Evolutionary conservation across 30 jellyfish, hydroid and myxozoan genomes (phyloP).

Genomic region (Euphysa ruthae): DNA sequence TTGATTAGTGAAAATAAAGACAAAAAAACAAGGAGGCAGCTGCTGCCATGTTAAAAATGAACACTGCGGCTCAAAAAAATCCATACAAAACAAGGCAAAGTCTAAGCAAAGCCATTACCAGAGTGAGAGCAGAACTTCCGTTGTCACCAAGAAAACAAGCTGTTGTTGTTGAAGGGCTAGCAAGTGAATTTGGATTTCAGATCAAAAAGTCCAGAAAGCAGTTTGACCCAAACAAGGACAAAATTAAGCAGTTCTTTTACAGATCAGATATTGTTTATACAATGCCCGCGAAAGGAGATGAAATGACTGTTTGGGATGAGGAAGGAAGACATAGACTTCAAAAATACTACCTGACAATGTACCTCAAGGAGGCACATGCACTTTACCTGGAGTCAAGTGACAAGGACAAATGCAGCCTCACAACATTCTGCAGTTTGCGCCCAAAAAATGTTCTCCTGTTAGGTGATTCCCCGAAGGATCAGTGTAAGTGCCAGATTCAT

Average conservation of each 20-base stretch:
- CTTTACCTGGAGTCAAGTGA: slow-evolving; percentile 17
- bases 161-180: slow-evolving; percentile 37
- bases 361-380: slow-evolving; percentile 33
- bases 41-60: too few relatives aligned
- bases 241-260: slow-evolving; percentile 27
- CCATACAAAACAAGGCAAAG: slow-evolving; percentile 29
- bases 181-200: slow-evolving; percentile 26
- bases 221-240: slow-evolving; percentile 31
- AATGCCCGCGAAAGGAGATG: slow-evolving; percentile 36
- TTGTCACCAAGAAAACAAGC: slow-evolving; percentile 1
- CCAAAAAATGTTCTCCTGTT: slow-evolving; percentile 42
- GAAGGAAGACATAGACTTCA: slow-evolving; percentile 27
- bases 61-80: too few relatives aligned
- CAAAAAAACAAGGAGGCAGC: too few relatives aligned
- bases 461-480: slow-evolving; percentile 35
- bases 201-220: slow-evolving; percentile 16
- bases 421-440: slow-evolving; percentile 27
- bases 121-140: slow-evolving; percentile 36
- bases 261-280: slow-evolving; percentile 38
- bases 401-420: slow-evolving; percentile 7
- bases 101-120: slow-evolving; percentile 33
- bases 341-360: slow-evolving; percentile 37
- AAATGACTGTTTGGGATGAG: slow-evolving; percentile 25
- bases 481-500: slow-evolving; percentile 30
- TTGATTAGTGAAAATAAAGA: too few relatives aligned